Evolutionary conservation across 2,113 vertebrate genomes (phyloP).

Genomic region (Rhombomys opimus): DNA sequence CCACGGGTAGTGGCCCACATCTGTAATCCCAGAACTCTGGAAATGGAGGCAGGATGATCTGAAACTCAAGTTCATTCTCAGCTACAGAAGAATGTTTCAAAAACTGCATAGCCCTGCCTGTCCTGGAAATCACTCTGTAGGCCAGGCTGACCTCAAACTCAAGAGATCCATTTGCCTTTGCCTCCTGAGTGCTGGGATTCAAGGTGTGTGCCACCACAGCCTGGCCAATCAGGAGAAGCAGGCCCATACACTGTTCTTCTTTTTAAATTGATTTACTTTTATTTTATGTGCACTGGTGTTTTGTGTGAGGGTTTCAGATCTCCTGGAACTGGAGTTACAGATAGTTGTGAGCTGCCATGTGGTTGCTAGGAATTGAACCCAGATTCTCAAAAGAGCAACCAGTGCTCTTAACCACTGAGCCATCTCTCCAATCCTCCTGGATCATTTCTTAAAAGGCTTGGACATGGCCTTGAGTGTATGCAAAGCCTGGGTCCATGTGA

Average conservation of each 20-base stretch:
- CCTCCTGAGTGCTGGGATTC: not conserved
- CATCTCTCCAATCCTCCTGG: not conserved
- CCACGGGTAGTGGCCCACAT: not conserved
- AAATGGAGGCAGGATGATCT: not conserved
- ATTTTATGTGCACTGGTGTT: not conserved
- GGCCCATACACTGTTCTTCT: too few relatives aligned
- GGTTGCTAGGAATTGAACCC: not conserved
- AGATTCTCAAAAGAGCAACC: not conserved
- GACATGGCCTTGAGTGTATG: fast-evolving
- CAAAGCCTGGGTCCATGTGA: not conserved
- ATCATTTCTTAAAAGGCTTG: not conserved
- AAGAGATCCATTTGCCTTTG: not conserved
- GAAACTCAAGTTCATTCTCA: not conserved
- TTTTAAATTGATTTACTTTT: not conserved
- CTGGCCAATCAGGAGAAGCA: not conserved
- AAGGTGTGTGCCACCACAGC: not conserved
- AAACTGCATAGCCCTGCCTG: not conserved
- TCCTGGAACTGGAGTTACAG: not conserved
- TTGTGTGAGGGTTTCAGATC: not conserved
- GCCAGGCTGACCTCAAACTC: not conserved
- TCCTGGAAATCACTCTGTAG: not conserved
- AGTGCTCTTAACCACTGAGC: not conserved
- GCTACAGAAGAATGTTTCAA: not conserved
- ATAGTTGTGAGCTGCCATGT: not conserved
- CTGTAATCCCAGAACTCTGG: not conserved